Conservation (phyloP, 53 echinoderm and acorn worm species). For the Mesocentrotus franciscanus region DNA sequence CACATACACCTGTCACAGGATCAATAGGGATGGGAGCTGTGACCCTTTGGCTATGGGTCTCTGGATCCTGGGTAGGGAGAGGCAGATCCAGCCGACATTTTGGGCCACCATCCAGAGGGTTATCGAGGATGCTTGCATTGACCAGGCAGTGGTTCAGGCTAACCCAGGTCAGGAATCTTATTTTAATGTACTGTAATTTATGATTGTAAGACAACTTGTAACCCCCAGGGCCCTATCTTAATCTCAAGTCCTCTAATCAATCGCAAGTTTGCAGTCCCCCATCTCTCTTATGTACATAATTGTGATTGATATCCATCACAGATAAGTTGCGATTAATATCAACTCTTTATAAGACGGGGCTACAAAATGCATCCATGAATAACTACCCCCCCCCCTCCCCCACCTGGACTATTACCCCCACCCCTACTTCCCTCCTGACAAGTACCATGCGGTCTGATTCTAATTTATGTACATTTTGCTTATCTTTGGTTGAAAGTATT, state of each 20-base stretch:
- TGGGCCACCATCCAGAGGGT: constrained; percentile 49
- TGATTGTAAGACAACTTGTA: neutral
- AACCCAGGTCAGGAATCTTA: constrained; percentile 66
- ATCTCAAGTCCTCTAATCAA: too few relatives aligned
- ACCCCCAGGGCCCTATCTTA: neutral
- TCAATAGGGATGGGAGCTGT: constrained; percentile 68
- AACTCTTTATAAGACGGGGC: too few relatives aligned
- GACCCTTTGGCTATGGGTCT: constrained; percentile 70
- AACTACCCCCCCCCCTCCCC: too few relatives aligned
- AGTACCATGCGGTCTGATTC: too few relatives aligned
- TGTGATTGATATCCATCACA: too few relatives aligned
- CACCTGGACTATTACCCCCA: too few relatives aligned
- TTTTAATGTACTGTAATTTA: neutral
- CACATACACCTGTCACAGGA: constrained; percentile 75
- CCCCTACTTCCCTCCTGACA: too few relatives aligned
- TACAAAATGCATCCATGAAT: too few relatives aligned
- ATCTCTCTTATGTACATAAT: too few relatives aligned
- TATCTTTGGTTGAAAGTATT: too few relatives aligned
- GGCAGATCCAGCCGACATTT: constrained; percentile 31
- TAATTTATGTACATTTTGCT: too few relatives aligned
- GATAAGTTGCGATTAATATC: too few relatives aligned
- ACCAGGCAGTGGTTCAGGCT: constrained; percentile 58
- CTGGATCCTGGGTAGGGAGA: constrained; percentile 78
- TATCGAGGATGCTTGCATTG: constrained; percentile 72
- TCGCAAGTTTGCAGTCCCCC: neutral